Evolutionary conservation across 2,113 vertebrate species (phyloP).

Genomic region (Nothoprocta perdicaria): DNA sequence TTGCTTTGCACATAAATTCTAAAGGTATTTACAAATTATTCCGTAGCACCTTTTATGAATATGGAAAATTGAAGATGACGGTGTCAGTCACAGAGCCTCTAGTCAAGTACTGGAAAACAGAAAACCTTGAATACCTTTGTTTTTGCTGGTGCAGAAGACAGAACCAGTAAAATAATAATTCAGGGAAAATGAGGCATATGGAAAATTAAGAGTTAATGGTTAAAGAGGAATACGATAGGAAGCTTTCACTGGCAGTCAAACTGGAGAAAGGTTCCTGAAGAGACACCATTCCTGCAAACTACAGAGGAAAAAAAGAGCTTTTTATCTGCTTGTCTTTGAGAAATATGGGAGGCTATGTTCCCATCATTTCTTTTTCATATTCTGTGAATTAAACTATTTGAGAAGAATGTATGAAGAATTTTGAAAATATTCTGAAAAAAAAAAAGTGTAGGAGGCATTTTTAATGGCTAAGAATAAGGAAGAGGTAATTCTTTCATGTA

Average conservation of each 20-base stretch:
- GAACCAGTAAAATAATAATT: neutral
- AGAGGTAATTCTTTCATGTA: neutral
- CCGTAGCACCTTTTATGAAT: neutral
- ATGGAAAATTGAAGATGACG: neutral
- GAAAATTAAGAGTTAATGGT: neutral
- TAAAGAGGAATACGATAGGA: neutral
- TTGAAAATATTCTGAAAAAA: neutral
- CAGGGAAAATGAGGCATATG: neutral
- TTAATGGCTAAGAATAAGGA: neutral
- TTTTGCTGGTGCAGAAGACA: neutral
- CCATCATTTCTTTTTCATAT: neutral
- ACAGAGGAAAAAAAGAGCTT: neutral
- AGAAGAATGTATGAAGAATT: neutral
- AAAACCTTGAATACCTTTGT: neutral
- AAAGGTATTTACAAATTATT: neutral
- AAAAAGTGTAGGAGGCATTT: neutral
- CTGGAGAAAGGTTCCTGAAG: rapidly evolving
- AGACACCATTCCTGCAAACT: neutral
- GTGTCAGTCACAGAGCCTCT: neutral
- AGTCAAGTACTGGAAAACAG: neutral
- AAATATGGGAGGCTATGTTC: neutral
- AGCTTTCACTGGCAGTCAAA: neutral
- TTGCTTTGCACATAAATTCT: neutral
- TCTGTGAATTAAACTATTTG: neutral
- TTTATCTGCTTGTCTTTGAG: neutral